Conservation (phyloP, 2,888 invertebrate species). For the Erebia aethiops region DNA sequence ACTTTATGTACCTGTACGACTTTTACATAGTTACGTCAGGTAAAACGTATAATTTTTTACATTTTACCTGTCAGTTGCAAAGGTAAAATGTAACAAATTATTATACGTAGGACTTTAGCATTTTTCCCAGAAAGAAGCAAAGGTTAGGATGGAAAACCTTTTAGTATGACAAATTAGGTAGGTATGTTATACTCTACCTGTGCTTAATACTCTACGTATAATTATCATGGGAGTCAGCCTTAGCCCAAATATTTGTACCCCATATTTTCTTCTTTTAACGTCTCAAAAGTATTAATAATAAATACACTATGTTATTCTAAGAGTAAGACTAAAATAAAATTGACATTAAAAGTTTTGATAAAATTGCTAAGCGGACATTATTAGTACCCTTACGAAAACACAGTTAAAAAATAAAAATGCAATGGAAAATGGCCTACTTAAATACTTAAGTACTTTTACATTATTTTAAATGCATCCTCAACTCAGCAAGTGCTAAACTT, state of each 20-base stretch:
- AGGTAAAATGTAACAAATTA: too few species aligned
- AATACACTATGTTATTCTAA: not conserved
- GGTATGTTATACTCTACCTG: too few species aligned
- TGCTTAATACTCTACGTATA: not conserved
- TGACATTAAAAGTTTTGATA: slow-evolving; percentile 4
- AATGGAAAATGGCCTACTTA: slow-evolving; percentile 5
- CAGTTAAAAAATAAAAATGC: not conserved
- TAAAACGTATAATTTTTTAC: too few species aligned
- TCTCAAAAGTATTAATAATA: not conserved
- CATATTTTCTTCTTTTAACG: not conserved
- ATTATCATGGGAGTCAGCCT: not conserved
- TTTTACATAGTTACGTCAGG: too few species aligned
- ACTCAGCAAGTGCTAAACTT: not conserved
- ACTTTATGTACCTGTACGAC: too few species aligned
- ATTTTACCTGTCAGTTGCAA: too few species aligned
- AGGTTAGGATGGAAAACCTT: too few species aligned
- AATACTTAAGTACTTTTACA: not conserved
- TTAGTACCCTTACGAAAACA: not conserved
- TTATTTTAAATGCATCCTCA: not conserved
- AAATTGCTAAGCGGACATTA: slow-evolving; percentile 1
- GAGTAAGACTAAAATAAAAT: not conserved
- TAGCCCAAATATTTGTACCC: not conserved
- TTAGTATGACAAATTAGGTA: too few species aligned
- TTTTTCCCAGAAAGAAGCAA: too few species aligned
- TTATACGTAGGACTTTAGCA: too few species aligned